A percentile compares a stretch with the other conserved stretches of the same genome.
These are phyloP conservation scores for Adoxophyes honmai DNA, from an alignment of 1,140 invertebrate genomes.

Conservation along the genomic window DNA sequence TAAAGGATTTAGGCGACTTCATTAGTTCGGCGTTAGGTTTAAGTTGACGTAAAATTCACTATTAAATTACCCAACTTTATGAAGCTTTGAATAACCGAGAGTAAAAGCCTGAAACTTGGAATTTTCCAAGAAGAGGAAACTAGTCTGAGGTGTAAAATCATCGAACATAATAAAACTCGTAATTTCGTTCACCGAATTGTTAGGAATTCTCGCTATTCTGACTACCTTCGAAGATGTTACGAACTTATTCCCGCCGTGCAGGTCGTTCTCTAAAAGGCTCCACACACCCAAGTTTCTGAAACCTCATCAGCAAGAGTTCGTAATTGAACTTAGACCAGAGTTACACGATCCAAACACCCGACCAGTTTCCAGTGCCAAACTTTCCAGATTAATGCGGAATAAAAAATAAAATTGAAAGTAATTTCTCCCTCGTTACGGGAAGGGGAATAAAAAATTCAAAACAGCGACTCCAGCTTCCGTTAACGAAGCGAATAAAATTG, in stretches of 20 bases:
- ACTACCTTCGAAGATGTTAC: background rate
- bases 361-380: background rate
- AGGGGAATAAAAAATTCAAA: conserved; percentile 43
- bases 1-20: conserved; percentile 14
- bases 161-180: too few species aligned
- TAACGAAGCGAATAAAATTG: conserved; percentile 58
- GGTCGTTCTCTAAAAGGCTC: conserved; percentile 4
- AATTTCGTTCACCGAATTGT: too few species aligned
- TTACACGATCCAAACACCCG: background rate
- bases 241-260: background rate
- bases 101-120: too few species aligned
- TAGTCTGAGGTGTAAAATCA: too few species aligned
- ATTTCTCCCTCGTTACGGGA: conserved; percentile 12
- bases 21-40: background rate
- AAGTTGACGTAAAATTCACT: too few species aligned
- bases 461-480: conserved; percentile 37
- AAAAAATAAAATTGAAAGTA: conserved; percentile 12
- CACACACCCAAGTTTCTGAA: conserved; percentile 6
- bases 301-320: conserved; percentile 11
- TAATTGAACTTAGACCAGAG: conserved; percentile 9
- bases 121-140: too few species aligned
- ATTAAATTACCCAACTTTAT: too few species aligned
- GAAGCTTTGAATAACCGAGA: too few species aligned
- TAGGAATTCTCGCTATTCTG: too few species aligned
- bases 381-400: background rate